These are phyloP conservation scores for Caenorhabditis latens DNA, from an alignment of 1,140 invertebrate species.

Conservation along the genomic window DNA sequence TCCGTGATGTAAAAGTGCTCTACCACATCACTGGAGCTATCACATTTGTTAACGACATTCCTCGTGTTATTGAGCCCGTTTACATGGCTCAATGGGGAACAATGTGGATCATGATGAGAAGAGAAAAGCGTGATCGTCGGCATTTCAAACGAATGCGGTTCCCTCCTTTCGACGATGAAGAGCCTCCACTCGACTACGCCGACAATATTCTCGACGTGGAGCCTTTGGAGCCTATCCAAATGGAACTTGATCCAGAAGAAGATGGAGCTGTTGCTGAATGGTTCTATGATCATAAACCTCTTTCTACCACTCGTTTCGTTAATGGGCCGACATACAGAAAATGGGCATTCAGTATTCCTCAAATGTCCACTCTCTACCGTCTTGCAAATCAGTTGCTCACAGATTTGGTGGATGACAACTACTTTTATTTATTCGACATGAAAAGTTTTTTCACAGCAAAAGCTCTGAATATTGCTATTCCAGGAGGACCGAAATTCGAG, in stretches of 20 bases:
- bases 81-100: slow-evolving; percentile 99
- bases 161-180: slow-evolving; percentile 99
- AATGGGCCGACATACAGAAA: slow-evolving; percentile 96
- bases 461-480: slow-evolving; percentile 99
- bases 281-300: slow-evolving; percentile 98
- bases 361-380: slow-evolving; percentile 96
- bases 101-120: slow-evolving; percentile 99
- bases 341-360: slow-evolving; percentile 93
- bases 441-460: slow-evolving; percentile 99
- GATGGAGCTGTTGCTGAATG: slow-evolving; percentile 88
- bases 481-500: slow-evolving; percentile 99
- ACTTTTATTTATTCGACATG: slow-evolving; percentile 98
- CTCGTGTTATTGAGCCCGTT: slow-evolving; percentile 98
- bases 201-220: slow-evolving; percentile 99
- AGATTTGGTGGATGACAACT: slow-evolving; percentile 95
- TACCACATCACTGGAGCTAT: slow-evolving; percentile 87
- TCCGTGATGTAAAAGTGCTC: slow-evolving; percentile 90
- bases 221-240: slow-evolving; percentile 97
- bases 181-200: slow-evolving; percentile 98
- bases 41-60: slow-evolving; percentile 99
- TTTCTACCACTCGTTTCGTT: slow-evolving; percentile 89
- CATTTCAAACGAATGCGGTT: slow-evolving; percentile 98
- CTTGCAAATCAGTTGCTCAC: slow-evolving; percentile 97
- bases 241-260: slow-evolving; percentile 96
- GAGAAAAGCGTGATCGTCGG: slow-evolving; percentile 96